A percentile compares a stretch with the other conserved stretches of the same genome.
Conservation (phyloP, 53 echinoderm and acorn worm genomes). For the Paracentrotus lividus region DNA sequence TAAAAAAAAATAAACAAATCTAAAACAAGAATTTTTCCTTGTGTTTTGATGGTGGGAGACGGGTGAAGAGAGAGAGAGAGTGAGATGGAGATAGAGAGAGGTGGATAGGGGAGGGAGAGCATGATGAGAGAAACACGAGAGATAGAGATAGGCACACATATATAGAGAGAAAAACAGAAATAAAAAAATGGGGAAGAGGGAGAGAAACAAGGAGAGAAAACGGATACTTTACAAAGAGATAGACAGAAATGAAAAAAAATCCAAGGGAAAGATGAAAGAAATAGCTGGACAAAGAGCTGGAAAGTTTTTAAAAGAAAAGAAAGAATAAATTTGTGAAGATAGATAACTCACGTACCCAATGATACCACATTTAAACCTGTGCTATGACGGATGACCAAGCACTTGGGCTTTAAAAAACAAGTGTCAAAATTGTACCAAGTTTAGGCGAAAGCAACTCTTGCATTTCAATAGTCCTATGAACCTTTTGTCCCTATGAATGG, state of each 20-base stretch:
- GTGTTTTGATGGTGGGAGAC: neutral
- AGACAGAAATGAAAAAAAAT: neutral
- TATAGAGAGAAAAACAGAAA: neutral
- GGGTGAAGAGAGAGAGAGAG: neutral
- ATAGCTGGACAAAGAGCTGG: neutral
- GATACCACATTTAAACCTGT: too few species aligned
- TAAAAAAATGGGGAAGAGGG: neutral
- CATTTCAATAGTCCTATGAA: too few species aligned
- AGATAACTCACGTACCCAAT: too few species aligned
- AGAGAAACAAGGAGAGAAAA: neutral
- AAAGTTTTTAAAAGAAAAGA: neutral
- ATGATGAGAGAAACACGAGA: neutral
- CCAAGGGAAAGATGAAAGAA: neutral
- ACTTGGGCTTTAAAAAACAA: too few species aligned
- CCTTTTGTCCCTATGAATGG: too few species aligned
- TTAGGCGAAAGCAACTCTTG: too few species aligned
- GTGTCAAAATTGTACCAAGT: too few species aligned
- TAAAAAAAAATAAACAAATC: constrained; percentile 37
- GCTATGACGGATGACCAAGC: too few species aligned
- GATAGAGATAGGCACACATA: neutral
- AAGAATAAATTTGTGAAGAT: neutral
- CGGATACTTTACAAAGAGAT: too few species aligned
- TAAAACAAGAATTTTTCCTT: neutral
- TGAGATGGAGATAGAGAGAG: constrained; percentile 4
- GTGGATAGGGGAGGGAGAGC: neutral